A percentile compares a stretch with the other conserved stretches of the same genome.
Conservation (phyloP, 2,113 vertebrate species). For the Melanotaenia duboulayi region DNA sequence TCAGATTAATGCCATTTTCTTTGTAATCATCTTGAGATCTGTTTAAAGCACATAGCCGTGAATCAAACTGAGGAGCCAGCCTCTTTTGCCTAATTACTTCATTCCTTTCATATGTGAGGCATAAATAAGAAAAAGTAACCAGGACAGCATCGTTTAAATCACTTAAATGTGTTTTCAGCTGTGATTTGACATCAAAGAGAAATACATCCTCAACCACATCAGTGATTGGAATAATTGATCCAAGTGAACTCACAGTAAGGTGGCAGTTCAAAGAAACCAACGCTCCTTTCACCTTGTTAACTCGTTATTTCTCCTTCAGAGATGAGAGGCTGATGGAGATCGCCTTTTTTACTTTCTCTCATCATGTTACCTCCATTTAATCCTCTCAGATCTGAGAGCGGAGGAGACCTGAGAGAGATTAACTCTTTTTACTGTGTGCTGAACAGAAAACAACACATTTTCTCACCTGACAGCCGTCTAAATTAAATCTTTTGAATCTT, state of each 20-base stretch:
- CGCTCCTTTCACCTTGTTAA: neutral
- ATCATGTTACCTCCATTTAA: constrained; percentile 13
- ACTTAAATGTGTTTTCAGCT: neutral
- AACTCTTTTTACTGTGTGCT: too few species aligned
- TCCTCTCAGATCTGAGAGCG: constrained; percentile 24
- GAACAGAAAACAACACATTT: too few species aligned
- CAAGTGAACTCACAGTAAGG: too few species aligned
- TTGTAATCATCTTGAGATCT: too few species aligned
- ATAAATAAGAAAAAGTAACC: neutral
- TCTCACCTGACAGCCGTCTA: too few species aligned
- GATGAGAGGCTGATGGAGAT: constrained; percentile 16
- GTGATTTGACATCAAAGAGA: constrained; percentile 21
- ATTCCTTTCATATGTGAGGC: neutral
- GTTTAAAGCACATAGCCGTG: too few species aligned
- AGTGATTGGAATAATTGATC: too few species aligned
- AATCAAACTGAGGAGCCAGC: too few species aligned
- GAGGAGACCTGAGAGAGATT: too few species aligned
- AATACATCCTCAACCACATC: too few species aligned
- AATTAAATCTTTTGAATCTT: too few species aligned
- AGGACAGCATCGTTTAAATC: neutral
- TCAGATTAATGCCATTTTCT: too few species aligned
- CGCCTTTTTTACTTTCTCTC: neutral
- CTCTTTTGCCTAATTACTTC: neutral
- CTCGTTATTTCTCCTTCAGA: constrained; percentile 42
- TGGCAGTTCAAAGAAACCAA: neutral